Evolutionary conservation across 2,113 vertebrate genomes (phyloP).

Genomic region (Theristicus caerulescens): DNA sequence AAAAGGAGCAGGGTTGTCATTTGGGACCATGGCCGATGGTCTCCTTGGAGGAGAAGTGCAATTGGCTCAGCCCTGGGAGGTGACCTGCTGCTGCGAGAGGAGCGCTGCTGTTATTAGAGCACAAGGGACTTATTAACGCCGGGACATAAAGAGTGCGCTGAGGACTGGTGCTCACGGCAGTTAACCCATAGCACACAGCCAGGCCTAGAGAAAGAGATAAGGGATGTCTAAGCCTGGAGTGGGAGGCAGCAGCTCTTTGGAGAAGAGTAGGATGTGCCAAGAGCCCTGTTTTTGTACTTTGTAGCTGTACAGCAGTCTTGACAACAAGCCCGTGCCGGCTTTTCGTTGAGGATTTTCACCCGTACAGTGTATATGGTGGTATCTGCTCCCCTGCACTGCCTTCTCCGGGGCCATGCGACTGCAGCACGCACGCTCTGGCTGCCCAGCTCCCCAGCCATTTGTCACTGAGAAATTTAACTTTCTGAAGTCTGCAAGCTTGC

Average conservation of each 20-base stretch:
- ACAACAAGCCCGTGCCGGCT: not conserved
- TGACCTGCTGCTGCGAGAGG: not conserved
- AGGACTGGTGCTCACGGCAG: not conserved
- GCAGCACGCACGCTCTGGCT: not conserved
- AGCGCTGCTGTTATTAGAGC: not conserved
- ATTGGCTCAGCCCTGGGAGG: not conserved
- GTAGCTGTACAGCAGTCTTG: not conserved
- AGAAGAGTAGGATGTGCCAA: not conserved
- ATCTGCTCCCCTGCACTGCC: not conserved
- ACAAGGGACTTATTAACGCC: not conserved
- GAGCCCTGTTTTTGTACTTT: not conserved
- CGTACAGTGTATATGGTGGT: not conserved
- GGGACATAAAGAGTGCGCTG: not conserved
- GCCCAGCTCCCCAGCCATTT: conserved; percentile 15
- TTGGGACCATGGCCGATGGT: rapidly evolving
- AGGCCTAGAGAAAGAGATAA: not conserved
- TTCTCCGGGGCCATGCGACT: not conserved
- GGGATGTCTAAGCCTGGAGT: not conserved
- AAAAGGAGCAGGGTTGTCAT: not conserved
- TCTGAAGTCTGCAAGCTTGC: conserved; percentile 63
- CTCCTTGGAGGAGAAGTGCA: not conserved
- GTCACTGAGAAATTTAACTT: conserved; percentile 67
- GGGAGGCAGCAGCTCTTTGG: conserved; percentile 29
- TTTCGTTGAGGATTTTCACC: not conserved
- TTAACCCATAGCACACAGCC: not conserved